Base-by-base conservation (phyloP, 2,888 invertebrate genomes). In the Drosophila hamatofila region DNA sequence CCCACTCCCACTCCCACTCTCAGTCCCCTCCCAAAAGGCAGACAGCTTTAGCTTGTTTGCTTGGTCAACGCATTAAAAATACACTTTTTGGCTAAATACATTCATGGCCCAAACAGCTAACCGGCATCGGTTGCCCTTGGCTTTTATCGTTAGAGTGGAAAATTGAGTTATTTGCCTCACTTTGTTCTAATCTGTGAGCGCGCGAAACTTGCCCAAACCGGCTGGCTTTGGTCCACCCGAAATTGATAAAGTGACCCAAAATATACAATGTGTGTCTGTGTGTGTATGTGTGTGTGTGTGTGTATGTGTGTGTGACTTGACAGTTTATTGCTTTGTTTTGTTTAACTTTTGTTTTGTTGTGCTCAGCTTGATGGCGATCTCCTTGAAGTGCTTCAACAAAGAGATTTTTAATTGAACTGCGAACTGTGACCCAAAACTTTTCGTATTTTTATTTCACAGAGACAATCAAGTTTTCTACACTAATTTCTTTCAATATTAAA, bases 71-170 rank as follows among this genome's bases (percentile, higher is more conserved):
- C 74, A 80, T 88, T 88, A 83, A 74, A 90, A 81, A 83, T 83
- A 82, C 37, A 78, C 80, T 82, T 73, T 72, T 64, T 51, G 59
- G 69, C 71, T 57, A 77, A 88, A 75, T 63, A 70, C 72, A 73
- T 76, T 72, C 73, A 72, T 68, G 82, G 72, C 41, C 58, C 52
- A 39, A 14, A 56, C 55, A 51, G 51, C 51, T 35, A 42, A 16
- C 33, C 30, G n/a, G 57, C 12, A 14, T 35, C 21, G 23, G 35
- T 46, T 62, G n/a, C 11, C 23, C 49, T 75, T 78, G 79, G 77
- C 76, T 90, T 87, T 88, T 75, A 83, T 78, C 89, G 70, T 76
- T 89, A 80, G 83, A 88, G 89, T 84, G 89, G 90, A 90, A 88
- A 88, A 90, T 89, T 83, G 55, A 78, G 82, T 88, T 88, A 89